Base-by-base conservation (phyloP, 2,797 vertebrate genomes). In the Poeciliopsis paucimaculata region DNA sequence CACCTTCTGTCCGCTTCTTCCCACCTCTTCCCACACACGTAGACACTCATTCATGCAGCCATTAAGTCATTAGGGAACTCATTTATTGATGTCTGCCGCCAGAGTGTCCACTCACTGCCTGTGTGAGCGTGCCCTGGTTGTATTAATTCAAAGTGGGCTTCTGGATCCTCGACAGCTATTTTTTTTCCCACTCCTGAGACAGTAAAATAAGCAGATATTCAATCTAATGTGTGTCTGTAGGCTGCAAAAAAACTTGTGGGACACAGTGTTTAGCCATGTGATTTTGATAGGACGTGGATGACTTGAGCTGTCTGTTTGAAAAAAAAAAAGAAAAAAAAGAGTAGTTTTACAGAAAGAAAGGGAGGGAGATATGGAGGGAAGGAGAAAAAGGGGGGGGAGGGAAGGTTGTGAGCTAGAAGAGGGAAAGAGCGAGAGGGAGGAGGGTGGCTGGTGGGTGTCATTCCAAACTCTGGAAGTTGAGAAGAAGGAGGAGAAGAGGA, bases 381-480 rank as follows among this genome's bases (percentile, higher is more conserved):
- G 72, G 47, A 73, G 49, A 60, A 39, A 70, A 77, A 31, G 57
- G 81, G 84, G 81, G 84, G 86, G 86, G 87, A 83, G 87, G 86
- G 87, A 78, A 81, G 84, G 80, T 76, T 72, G 90, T 75, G 86
- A 79, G 86, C 57, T 77, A 6, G 76, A 51, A 64, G 74, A 73
- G 79, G 66, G 78, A 73, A 60, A 53, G 80, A 79, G 82, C 18
- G 66, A 46, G 75, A 9, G 71, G 46, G 84, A 45, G 62, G 28
- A 75, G 16, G 82, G 26, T 49, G 70, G 34, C 51, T 45, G 23
- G 86, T 74, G 89, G n/a, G 87, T 93, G 94, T 93, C 91, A 94
- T 95, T 95, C 92, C 91, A 93, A 87, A 82, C 90, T 92, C 83
- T 92, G 90, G 91, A 94, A 92, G 94, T 94, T 91, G 89, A 92